Conservation (phyloP, 1,140 invertebrate species). For the Pogonognathellus flavescens region DNA sequence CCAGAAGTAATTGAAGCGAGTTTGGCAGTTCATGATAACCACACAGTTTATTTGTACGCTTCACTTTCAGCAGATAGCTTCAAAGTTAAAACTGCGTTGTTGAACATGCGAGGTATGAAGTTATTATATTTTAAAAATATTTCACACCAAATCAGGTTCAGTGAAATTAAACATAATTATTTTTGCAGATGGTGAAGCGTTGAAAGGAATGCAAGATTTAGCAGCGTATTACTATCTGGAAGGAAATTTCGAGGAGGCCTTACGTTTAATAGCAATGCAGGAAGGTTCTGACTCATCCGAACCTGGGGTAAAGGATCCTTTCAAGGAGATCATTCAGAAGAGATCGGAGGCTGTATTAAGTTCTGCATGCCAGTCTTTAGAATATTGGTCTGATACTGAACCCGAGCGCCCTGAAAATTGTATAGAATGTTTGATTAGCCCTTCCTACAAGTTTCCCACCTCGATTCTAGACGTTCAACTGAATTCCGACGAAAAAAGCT, state of each 20-base stretch:
- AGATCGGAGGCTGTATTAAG: conserved; percentile 1
- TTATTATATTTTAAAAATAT: no score
- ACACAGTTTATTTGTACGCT: conserved; percentile 56
- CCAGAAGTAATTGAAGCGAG: conserved; percentile 60
- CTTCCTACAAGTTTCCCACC: conserved; percentile 2
- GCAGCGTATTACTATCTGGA: conserved; percentile 52
- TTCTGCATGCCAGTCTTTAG: conserved; percentile 25
- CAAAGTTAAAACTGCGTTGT: conserved; percentile 55
- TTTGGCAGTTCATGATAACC: conserved; percentile 6
- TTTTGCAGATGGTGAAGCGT: conserved; percentile 55
- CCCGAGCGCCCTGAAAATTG: neutral
- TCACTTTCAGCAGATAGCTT: conserved; percentile 35
- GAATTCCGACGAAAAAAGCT: neutral
- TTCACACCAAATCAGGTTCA: no score
- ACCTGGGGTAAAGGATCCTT: neutral
- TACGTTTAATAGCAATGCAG: neutral
- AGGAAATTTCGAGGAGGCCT: conserved; percentile 58
- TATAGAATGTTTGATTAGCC: neutral
- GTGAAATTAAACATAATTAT: neutral
- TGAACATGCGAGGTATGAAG: conserved; percentile 59
- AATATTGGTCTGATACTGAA: conserved; percentile 36
- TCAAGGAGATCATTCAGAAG: conserved; percentile 28
- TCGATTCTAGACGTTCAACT: conserved; percentile 51
- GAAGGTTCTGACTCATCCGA: neutral
- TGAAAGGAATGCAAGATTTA: conserved; percentile 57